Evolutionary conservation across 2,797 vertebrate genomes (phyloP).

Genomic region (Percopsis omiscomaycus): DNA sequence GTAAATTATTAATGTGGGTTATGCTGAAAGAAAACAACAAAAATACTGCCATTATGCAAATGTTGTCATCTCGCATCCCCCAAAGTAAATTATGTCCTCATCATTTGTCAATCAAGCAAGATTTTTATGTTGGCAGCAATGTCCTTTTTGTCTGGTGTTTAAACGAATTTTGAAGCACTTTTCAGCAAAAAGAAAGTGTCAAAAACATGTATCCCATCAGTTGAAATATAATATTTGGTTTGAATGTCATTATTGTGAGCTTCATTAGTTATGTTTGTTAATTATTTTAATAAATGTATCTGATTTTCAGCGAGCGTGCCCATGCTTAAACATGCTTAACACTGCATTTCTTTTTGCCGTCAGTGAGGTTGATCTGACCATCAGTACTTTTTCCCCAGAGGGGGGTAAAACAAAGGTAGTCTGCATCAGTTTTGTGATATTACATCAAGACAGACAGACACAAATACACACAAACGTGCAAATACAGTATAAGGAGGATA

Average conservation of each 20-base stretch:
- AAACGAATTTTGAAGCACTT: background rate
- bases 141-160: constrained; percentile 3
- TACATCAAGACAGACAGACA: too few species aligned
- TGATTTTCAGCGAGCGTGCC: background rate
- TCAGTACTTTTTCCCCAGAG: too few species aligned
- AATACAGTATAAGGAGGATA: too few species aligned
- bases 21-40: constrained; percentile 13
- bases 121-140: constrained; percentile 7
- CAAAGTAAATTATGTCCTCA: constrained; percentile 10
- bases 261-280: background rate
- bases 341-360: background rate
- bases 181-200: constrained; percentile 9
- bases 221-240: background rate
- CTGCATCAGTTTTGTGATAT: too few species aligned
- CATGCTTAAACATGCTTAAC: background rate
- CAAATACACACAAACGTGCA: too few species aligned
- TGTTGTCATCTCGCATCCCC: background rate
- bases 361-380: background rate
- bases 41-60: constrained; percentile 17
- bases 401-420: too few species aligned
- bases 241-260: background rate
- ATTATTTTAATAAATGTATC: background rate
- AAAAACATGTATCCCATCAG: background rate
- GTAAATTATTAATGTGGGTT: constrained; percentile 18
- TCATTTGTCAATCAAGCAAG: constrained; percentile 1